Evolutionary conservation across 2,113 vertebrate species (phyloP).

Genomic region (Murina feae): DNA sequence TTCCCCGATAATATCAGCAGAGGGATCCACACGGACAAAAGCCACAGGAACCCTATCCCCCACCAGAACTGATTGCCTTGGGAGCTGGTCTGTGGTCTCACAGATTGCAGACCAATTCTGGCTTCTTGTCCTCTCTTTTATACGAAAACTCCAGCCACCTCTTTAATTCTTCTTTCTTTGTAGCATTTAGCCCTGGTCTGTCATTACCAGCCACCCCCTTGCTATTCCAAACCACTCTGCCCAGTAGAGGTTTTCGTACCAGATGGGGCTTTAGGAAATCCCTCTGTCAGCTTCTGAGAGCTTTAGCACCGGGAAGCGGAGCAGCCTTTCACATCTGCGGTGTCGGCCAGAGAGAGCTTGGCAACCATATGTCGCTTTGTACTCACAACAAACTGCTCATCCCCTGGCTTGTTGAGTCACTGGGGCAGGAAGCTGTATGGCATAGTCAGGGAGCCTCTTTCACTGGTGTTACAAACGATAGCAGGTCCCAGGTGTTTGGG

Average conservation of each 20-base stretch:
- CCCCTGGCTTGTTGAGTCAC: not conserved
- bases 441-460: not conserved
- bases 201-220: slow-evolving; percentile 8
- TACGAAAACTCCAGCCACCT: not conserved
- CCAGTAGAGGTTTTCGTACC: slow-evolving; percentile 76
- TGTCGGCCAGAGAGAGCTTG: slow-evolving; percentile 34
- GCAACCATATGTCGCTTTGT: slow-evolving; percentile 63
- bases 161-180: not conserved
- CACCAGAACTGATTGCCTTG: not conserved
- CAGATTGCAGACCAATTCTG: not conserved
- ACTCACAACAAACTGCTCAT: slow-evolving; percentile 42
- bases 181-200: not conserved
- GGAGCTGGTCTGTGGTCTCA: not conserved
- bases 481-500: not conserved
- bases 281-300: slow-evolving; percentile 67
- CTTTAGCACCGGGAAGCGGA: slow-evolving; percentile 23
- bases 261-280: slow-evolving; percentile 76
- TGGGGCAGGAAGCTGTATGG: slow-evolving; percentile 24
- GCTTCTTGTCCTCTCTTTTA: not conserved
- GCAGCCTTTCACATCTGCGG: slow-evolving; percentile 58
- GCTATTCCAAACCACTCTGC: slow-evolving; percentile 66
- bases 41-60: not conserved
- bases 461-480: not conserved
- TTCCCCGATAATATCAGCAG: not conserved
- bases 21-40: not conserved